Percentiles rank a stretch among this genome's conserved stretches.
Evolutionary conservation across 2,797 vertebrate genomes (phyloP).

Genomic region (Odontamblyopus lacepedii): DNA sequence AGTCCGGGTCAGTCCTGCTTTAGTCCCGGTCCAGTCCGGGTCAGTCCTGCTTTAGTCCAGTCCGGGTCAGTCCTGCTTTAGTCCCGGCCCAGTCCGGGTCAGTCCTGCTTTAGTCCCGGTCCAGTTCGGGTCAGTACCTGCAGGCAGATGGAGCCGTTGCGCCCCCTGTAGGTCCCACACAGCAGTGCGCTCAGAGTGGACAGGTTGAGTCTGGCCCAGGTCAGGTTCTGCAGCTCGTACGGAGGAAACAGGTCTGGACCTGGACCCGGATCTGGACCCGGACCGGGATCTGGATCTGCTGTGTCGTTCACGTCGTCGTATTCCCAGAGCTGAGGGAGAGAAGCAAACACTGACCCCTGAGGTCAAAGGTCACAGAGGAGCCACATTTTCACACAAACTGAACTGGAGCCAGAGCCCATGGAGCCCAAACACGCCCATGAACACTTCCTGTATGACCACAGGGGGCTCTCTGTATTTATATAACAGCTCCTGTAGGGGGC

Average conservation of each 20-base stretch:
- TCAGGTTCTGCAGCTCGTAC: slow-evolving; percentile 80
- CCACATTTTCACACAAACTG: too few species aligned
- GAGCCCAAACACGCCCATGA: too few species aligned
- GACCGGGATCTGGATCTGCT: not conserved
- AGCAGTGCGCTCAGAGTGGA: slow-evolving; percentile 63
- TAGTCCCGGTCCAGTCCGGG: not conserved
- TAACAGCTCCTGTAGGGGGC: too few species aligned
- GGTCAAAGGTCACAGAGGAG: too few species aligned
- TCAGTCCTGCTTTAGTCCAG: too few species aligned
- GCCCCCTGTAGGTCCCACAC: slow-evolving; percentile 63
- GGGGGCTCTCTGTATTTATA: too few species aligned
- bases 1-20: too few species aligned
- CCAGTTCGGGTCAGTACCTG: slow-evolving; percentile 48
- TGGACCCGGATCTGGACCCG: not conserved
- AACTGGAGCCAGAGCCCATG: too few species aligned
- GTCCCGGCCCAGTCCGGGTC: too few species aligned
- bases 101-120: not conserved
- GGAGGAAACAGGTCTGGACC: slow-evolving; percentile 73
- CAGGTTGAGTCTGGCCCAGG: slow-evolving; percentile 76
- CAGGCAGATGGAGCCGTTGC: slow-evolving; percentile 80
- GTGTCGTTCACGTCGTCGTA: slow-evolving; percentile 76
- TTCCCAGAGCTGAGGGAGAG: slow-evolving; percentile 81
- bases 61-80: not conserved
- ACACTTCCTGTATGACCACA: too few species aligned
- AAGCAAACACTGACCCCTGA: too few species aligned